Percentiles rank a stretch among this genome's conserved stretches.
Conservation (phyloP, 1,140 invertebrate species). For the Gryon sp. region DNA sequence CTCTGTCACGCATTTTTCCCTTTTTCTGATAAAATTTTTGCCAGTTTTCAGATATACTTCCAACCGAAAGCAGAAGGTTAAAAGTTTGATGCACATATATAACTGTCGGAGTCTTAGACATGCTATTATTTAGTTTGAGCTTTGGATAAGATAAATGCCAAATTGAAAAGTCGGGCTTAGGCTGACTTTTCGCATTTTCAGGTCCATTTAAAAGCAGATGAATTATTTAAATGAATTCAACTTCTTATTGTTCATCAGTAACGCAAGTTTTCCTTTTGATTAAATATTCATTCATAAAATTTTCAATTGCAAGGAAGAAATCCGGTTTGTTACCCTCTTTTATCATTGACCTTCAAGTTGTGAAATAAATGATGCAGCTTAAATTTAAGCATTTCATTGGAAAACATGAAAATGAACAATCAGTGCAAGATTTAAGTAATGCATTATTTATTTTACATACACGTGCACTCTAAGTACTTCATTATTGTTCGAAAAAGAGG, state of each 20-base stretch:
- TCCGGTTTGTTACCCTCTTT: too few relatives aligned
- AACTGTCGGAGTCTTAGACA: constrained; percentile 29
- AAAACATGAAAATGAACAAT: too few relatives aligned
- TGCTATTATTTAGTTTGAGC: constrained; percentile 31
- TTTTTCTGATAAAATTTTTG: constrained; percentile 43
- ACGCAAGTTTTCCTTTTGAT: constrained; percentile 1
- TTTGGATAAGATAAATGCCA: constrained; percentile 22
- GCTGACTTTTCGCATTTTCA: constrained; percentile 9
- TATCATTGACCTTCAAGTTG: too few relatives aligned
- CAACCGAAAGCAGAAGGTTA: constrained; percentile 15
- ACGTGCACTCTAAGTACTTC: too few relatives aligned
- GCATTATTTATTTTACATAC: too few relatives aligned
- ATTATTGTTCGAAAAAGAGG: too few relatives aligned
- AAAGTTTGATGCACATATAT: constrained; percentile 34
- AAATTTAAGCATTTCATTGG: too few relatives aligned
- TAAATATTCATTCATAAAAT: constrained; percentile 10
- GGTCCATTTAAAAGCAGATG: constrained; percentile 12
- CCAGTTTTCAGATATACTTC: constrained; percentile 30
- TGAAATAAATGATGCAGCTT: too few relatives aligned
- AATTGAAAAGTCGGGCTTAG: constrained; percentile 22
- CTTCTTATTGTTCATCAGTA: constrained; percentile 1
- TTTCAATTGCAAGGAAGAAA: not conserved
- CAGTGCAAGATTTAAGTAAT: too few relatives aligned
- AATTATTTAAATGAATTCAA: constrained; percentile 2
- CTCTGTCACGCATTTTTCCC: constrained; percentile 19